Conservation (phyloP, 2,113 vertebrate species). For the Ammodytes dubius region DNA sequence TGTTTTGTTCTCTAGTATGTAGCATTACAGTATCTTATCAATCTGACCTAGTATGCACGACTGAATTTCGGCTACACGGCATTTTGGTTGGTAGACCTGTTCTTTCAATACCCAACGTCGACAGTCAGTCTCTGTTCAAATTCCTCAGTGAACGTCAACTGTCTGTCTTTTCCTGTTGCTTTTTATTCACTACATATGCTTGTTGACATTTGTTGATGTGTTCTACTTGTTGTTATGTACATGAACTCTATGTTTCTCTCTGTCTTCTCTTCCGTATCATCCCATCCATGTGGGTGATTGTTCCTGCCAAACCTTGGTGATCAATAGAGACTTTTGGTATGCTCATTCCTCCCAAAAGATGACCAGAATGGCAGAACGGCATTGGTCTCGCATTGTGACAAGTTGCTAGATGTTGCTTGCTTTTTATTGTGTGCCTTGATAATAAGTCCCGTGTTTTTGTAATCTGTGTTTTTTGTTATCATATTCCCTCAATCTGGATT, state of each 20-base stretch:
- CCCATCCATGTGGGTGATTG: constrained; percentile 91
- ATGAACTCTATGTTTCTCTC: constrained; percentile 83
- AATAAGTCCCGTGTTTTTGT: constrained; percentile 65
- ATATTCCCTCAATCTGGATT: constrained; percentile 87
- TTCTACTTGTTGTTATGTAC: constrained; percentile 79
- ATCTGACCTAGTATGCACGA: constrained; percentile 44
- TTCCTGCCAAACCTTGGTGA: constrained; percentile 90
- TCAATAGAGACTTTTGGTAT: constrained; percentile 93
- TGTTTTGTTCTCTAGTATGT: background rate
- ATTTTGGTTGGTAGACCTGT: constrained; percentile 48
- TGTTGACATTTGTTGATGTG: constrained; percentile 70
- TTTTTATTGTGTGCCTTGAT: constrained; percentile 66
- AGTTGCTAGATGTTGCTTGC: constrained; percentile 68
- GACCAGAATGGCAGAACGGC: constrained; percentile 82
- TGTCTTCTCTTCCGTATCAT: constrained; percentile 87
- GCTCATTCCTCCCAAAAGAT: constrained; percentile 86
- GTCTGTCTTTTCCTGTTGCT: constrained; percentile 53
- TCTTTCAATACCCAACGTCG: constrained; percentile 16
- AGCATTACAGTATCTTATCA: constrained; percentile 31
- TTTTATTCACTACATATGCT: constrained; percentile 57
- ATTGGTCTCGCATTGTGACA: constrained; percentile 55
- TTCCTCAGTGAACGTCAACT: constrained; percentile 48
- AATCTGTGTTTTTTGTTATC: constrained; percentile 45
- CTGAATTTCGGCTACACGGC: constrained; percentile 27
- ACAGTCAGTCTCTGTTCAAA: constrained; percentile 43